A percentile compares a stretch with the other conserved stretches of the same genome.
Evolutionary conservation across 2,113 vertebrate species (phyloP).

Genomic region (Nycticorax nycticorax): DNA sequence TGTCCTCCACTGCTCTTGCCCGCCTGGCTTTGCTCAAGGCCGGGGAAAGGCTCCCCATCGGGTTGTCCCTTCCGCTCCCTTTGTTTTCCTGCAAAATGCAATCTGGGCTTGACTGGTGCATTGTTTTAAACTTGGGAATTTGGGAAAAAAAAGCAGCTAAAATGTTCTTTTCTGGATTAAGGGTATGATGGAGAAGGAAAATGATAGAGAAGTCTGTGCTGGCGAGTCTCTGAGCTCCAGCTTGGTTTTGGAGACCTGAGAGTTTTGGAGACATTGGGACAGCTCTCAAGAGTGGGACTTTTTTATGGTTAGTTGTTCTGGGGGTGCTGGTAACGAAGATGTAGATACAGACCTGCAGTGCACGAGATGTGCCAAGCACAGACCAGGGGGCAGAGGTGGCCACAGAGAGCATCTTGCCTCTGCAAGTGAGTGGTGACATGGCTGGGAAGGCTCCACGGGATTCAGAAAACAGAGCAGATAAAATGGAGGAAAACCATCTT

Average conservation of each 20-base stretch:
- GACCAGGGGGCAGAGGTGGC: background rate
- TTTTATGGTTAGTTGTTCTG: background rate
- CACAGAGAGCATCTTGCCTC: background rate
- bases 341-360: background rate
- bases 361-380: background rate
- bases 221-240: background rate
- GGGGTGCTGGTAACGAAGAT: background rate
- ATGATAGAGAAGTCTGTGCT: background rate
- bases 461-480: background rate
- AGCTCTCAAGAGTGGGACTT: background rate
- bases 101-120: background rate
- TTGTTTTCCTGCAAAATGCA: background rate
- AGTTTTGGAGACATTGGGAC: accelerated
- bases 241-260: background rate
- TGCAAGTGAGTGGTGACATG: background rate
- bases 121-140: background rate
- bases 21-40: background rate
- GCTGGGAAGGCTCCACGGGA: accelerated
- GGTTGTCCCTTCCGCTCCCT: background rate
- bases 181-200: background rate
- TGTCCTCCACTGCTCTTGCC: background rate
- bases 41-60: accelerated
- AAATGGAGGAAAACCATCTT: background rate
- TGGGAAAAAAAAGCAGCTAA: background rate
- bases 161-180: background rate